phyloP scores from a whole-genome alignment of 2,888 invertebrate species.

The Phortica magna region DNA sequence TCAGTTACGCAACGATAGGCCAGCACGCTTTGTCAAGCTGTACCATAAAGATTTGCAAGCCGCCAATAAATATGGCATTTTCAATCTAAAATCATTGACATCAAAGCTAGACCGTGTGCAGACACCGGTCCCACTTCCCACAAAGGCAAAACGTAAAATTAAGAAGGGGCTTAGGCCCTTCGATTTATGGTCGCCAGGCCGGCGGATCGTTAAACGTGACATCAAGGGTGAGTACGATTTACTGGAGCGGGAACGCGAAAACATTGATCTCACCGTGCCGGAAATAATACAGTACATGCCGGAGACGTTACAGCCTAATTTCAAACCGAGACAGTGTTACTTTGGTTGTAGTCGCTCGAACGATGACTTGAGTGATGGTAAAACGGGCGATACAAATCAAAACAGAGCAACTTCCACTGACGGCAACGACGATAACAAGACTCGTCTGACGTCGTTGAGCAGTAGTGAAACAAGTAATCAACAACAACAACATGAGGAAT shows the following conservation, averaged over 20 bases:
- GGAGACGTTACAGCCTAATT: slow-evolving; percentile 71
- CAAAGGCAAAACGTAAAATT: slow-evolving; percentile 54
- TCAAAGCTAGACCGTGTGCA: not conserved
- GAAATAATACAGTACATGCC: slow-evolving; percentile 77
- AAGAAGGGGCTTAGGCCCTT: slow-evolving; percentile 51
- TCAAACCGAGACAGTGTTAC: slow-evolving; percentile 70
- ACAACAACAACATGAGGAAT: slow-evolving; percentile 7
- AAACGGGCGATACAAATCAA: not conserved
- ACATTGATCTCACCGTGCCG: slow-evolving; percentile 72
- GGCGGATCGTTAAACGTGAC: slow-evolving; percentile 68
- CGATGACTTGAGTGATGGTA: not conserved
- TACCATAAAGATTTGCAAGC: slow-evolving; percentile 64
- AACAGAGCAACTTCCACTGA: not conserved
- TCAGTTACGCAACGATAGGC: slow-evolving; percentile 57
- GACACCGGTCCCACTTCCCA: not conserved
- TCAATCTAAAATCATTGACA: slow-evolving; percentile 36
- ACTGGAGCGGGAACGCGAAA: slow-evolving; percentile 67
- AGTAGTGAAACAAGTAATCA: not conserved
- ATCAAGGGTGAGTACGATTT: slow-evolving; percentile 76
- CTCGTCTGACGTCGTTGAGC: not conserved
- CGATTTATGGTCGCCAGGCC: slow-evolving; percentile 43
- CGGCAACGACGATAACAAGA: slow-evolving; percentile 4
- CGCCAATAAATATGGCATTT: slow-evolving; percentile 47
- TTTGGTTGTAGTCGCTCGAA: slow-evolving; percentile 55
- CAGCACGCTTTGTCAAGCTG: slow-evolving; percentile 63